Evolutionary conservation across 2,888 invertebrate genomes (phyloP).

Genomic region (Nymphalis urticae): DNA sequence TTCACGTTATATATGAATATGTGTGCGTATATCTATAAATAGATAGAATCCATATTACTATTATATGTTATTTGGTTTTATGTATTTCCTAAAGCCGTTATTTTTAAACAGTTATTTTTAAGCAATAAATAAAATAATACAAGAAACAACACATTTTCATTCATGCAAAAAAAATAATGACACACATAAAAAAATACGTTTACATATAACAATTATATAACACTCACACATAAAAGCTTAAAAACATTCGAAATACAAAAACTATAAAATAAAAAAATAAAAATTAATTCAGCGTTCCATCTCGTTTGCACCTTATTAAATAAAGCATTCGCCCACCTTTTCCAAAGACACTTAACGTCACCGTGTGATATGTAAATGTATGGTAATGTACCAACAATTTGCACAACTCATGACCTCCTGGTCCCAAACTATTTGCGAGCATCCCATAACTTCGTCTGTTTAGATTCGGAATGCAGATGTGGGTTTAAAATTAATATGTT

Average conservation of each 20-base stretch:
- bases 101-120: too few relatives aligned
- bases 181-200: too few relatives aligned
- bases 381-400: constrained; percentile 51
- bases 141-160: too few relatives aligned
- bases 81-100: too few relatives aligned
- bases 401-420: constrained; percentile 62
- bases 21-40: too few relatives aligned
- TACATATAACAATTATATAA: too few relatives aligned
- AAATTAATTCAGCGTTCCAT: background rate
- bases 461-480: constrained; percentile 65
- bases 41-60: too few relatives aligned
- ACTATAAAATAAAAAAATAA: background rate
- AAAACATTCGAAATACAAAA: background rate
- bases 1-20: too few relatives aligned
- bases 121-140: too few relatives aligned
- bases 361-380: constrained; percentile 69
- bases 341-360: constrained; percentile 29
- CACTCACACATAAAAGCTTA: too few relatives aligned
- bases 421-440: constrained; percentile 53
- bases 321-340: constrained; percentile 11
- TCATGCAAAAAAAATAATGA: too few relatives aligned
- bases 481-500: constrained; percentile 75
- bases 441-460: constrained; percentile 60
- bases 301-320: constrained; percentile 14
- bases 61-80: too few relatives aligned